phyloP scores from a whole-genome alignment of 2,797 vertebrate species.

The Potorous gilbertii region DNA sequence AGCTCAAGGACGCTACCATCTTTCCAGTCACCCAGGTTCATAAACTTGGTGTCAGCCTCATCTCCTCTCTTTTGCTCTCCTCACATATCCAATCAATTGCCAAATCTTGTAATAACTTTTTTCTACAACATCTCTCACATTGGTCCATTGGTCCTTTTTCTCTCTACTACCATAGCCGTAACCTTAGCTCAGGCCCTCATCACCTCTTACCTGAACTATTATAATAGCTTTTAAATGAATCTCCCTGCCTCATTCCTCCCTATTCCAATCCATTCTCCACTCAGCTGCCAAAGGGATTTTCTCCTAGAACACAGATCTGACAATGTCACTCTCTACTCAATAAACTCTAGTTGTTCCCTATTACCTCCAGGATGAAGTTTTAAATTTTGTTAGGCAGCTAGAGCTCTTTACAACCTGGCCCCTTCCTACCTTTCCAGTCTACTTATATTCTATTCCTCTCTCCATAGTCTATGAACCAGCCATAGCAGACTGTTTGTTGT shows the following conservation, averaged over 20 bases:
- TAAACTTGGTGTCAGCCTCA: background rate
- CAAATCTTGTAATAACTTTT: background rate
- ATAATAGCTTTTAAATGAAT: background rate
- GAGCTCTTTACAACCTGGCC: background rate
- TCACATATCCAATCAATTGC: background rate
- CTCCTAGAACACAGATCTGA: background rate
- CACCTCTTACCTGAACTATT: background rate
- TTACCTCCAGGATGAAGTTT: background rate
- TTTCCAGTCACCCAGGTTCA: background rate
- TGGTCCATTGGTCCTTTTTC: background rate
- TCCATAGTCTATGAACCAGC: background rate
- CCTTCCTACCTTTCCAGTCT: background rate
- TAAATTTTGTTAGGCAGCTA: background rate
- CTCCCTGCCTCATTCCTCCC: background rate
- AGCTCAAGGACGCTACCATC: background rate
- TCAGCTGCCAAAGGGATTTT: background rate
- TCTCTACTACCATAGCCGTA: background rate
- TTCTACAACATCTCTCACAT: background rate
- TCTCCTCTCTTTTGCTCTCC: background rate
- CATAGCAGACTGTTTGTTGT: background rate
- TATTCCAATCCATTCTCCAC: background rate
- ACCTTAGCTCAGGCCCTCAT: background rate
- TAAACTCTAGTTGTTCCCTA: background rate
- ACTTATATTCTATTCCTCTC: background rate
- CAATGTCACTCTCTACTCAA: background rate